phyloP scores from a whole-genome alignment of 1,140 invertebrate genomes.

The Dufourea novaeangliae region DNA sequence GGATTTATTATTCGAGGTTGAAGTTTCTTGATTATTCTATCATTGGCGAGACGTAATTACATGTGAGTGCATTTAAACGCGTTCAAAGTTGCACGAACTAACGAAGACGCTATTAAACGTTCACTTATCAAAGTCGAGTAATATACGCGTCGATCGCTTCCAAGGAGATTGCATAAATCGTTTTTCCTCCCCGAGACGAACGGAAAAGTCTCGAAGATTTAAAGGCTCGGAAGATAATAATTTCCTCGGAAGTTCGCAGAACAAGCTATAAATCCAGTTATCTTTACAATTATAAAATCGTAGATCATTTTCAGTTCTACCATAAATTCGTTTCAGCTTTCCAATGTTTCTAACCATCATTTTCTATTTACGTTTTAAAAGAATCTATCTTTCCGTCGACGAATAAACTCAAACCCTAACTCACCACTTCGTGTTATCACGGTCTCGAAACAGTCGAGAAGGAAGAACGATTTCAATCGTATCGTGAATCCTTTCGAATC shows the following conservation, averaged over 20 bases:
- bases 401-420: too few species aligned
- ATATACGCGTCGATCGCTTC: slow-evolving; percentile 1
- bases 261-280: too few species aligned
- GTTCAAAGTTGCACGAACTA: slow-evolving; percentile 14
- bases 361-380: too few species aligned
- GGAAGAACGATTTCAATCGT: background rate
- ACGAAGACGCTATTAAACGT: slow-evolving; percentile 41
- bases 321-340: too few species aligned
- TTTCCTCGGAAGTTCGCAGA: too few species aligned
- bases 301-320: too few species aligned
- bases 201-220: background rate
- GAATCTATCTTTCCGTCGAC: too few species aligned
- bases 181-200: too few species aligned
- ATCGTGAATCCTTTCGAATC: background rate
- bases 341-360: too few species aligned
- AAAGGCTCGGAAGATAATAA: background rate
- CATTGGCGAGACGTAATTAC: slow-evolving; percentile 39
- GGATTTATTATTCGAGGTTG: slow-evolving; percentile 55
- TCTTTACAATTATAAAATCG: too few species aligned
- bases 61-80: slow-evolving; percentile 21
- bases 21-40: slow-evolving; percentile 52
- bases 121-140: slow-evolving; percentile 11
- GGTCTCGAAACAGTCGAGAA: background rate
- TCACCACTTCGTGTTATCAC: too few species aligned
- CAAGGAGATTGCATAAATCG: too few species aligned